A percentile compares a stretch with the other conserved stretches of the same genome.
Evolutionary conservation across 2,797 vertebrate species (phyloP).

Genomic region (Enteromius argenteus): DNA sequence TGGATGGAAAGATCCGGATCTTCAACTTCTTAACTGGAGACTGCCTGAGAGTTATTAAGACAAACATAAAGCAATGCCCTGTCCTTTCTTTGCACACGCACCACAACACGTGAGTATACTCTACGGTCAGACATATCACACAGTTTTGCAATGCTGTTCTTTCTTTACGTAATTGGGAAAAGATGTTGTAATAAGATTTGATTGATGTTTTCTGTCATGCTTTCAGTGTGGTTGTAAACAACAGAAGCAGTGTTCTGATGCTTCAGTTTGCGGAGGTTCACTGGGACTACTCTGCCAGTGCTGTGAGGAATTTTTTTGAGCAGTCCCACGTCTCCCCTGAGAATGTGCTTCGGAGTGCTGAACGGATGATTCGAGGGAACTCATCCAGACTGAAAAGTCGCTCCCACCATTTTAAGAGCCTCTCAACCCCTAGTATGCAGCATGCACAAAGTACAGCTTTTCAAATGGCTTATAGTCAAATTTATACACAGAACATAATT

Average conservation of each 20-base stretch:
- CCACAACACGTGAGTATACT: conserved; percentile 78
- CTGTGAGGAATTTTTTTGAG: neutral
- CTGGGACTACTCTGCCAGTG: conserved; percentile 79
- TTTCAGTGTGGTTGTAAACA: conserved; percentile 85
- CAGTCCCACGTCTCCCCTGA: conserved; percentile 28
- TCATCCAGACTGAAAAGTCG: conserved; percentile 56
- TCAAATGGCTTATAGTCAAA: neutral
- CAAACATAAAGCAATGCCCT: conserved; percentile 70
- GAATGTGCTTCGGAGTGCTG: conserved; percentile 27
- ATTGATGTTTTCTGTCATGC: neutral
- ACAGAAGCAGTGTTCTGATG: conserved; percentile 72
- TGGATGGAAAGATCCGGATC: conserved; percentile 87
- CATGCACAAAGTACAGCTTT: conserved; percentile 59
- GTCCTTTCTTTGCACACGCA: conserved; percentile 78
- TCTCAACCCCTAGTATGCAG: conserved; percentile 45
- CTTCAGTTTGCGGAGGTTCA: conserved; percentile 82
- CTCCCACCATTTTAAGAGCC: conserved; percentile 47
- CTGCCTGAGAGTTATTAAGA: conserved; percentile 83
- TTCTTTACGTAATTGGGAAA: neutral
- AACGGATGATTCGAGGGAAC: neutral
- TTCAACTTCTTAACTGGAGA: conserved; percentile 87
- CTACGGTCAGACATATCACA: neutral
- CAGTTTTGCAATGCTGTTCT: neutral
- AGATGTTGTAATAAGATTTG: neutral
- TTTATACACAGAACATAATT: neutral